A percentile compares a stretch with the other conserved stretches of the same genome.
Conservation (phyloP, 2,113 vertebrate genomes). For the Enhydra lutris region DNA sequence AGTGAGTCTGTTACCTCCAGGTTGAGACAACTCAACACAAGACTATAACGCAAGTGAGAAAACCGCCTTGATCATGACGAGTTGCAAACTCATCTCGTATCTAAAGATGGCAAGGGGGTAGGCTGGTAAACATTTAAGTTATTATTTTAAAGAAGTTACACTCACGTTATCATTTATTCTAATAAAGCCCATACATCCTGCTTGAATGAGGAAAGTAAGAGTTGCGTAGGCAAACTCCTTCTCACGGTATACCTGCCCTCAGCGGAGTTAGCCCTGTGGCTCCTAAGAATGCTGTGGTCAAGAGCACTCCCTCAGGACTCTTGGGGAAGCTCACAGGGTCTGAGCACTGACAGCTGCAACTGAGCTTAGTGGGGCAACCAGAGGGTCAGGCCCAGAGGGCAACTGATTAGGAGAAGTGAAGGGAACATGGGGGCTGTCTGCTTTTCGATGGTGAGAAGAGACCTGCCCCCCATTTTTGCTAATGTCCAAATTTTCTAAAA, state of each 20-base stretch:
- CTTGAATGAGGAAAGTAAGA: conserved; percentile 9
- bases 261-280: neutral
- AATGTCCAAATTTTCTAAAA: neutral
- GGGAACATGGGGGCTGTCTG: neutral
- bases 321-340: neutral
- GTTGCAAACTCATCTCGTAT: neutral
- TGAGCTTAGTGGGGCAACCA: neutral
- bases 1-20: neutral
- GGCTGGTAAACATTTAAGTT: neutral
- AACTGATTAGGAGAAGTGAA: neutral
- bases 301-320: neutral
- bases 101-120: neutral
- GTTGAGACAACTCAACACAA: neutral
- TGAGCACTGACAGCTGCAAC: neutral
- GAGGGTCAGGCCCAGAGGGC: neutral
- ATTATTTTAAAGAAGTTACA: conserved; percentile 16
- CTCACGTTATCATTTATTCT: neutral
- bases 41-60: neutral
- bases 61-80: neutral
- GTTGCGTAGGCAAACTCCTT: conserved; percentile 3
- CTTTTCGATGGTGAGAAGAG: neutral
- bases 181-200: neutral
- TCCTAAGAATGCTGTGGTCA: neutral
- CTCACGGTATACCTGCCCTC: neutral
- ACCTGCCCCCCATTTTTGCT: neutral